Base-by-base conservation (phyloP, 2,113 vertebrate genomes). In the Sturnus vulgaris region DNA sequence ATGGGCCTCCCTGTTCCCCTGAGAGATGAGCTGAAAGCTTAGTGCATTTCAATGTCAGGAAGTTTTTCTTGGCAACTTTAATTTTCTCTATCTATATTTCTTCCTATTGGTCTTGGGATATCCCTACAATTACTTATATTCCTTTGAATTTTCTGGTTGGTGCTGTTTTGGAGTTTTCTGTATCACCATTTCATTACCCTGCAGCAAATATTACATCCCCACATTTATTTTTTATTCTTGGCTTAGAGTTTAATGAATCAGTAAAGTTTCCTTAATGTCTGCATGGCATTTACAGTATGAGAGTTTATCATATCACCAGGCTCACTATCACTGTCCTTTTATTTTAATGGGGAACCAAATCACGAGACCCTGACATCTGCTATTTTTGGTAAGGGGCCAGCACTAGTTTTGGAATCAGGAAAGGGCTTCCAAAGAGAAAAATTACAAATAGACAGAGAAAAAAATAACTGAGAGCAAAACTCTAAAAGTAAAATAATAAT, bases 371-470 rank as follows among this genome's bases (percentile, higher is more conserved):
- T 68, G 88, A 82, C 92, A 95, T 85, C 89, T 97, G 89, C 86
- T 92, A 33, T 49, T 88, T 93, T 95, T 97, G 94, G 81, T 71
- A 87, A 76, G 46, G 37, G 85, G 70, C 90, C 93, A 96, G 53
- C n/a, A 49, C 44, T 71, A 44, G 33, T 92, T 92, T 91, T 66
- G 71, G 76, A 78, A 70, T 52, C 28, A 79, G 64, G 60, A 79
- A 86, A 86, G 39, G 46, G 31, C 22, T 91, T 95, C 92, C 83
- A 88, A 84, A 83, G 77, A 81, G 39, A 91, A 88, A 83, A 93
- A 83, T 72, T 90, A 40, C 49, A 75, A 68, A 49, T 39, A 88
- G 81, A 12, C 22, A 37, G 61, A 81, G 24, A 27, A 59, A 80
- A 70, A 70, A 83, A 76, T 12, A 49, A 57, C 17, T 17, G 31